A percentile compares a stretch with the other conserved stretches of the same genome.
Conservation (phyloP, 2,113 vertebrate genomes). For the Glaucidium brasilianum region DNA sequence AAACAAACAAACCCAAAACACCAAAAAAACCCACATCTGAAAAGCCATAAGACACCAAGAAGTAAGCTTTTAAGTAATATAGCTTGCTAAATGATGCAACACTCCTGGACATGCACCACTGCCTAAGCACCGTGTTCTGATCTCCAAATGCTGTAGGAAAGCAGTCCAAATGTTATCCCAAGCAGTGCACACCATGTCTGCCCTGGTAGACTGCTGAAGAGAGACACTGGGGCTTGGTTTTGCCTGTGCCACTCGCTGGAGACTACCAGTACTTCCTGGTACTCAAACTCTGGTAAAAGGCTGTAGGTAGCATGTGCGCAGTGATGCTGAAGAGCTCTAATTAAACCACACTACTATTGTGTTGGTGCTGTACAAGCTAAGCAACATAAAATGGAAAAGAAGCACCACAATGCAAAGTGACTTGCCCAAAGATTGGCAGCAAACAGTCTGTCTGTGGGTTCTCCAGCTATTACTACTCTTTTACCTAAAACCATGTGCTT, state of each 20-base stretch:
- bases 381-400: not conserved
- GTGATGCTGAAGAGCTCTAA: not conserved
- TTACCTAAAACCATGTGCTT: not conserved
- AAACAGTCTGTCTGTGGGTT: not conserved
- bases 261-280: not conserved
- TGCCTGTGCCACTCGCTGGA: not conserved
- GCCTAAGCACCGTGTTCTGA: not conserved
- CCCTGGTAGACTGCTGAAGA: no score
- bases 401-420: not conserved
- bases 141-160: not conserved
- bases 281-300: not conserved
- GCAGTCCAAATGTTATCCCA: not conserved
- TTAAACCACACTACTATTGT: not conserved
- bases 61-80: not conserved
- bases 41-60: not conserved
- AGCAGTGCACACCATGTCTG: not conserved
- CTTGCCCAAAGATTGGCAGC: not conserved
- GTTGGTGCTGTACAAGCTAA: not conserved
- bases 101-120: not conserved
- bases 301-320: not conserved
- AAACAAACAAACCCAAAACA: not conserved
- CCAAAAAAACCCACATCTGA: not conserved
- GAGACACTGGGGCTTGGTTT: not conserved
- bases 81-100: not conserved
- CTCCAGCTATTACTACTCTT: not conserved